Base-by-base conservation (phyloP, 2,888 invertebrate genomes). In the Lypha dubia region DNA sequence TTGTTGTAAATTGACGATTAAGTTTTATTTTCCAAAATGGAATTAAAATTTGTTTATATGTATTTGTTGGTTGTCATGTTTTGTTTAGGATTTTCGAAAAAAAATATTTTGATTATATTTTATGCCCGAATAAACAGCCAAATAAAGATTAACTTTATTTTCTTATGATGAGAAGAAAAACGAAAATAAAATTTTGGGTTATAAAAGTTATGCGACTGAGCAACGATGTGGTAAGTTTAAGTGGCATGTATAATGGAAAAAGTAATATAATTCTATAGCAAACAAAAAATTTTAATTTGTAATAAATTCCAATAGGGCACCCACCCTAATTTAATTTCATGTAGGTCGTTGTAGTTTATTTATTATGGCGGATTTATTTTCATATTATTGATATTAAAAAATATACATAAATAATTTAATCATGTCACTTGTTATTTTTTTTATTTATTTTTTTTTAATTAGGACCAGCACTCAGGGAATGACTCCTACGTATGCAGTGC, bases 1-100 rank as follows among this genome's bases (percentile, higher is more conserved):
- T 83, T 83, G 83, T 76, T 83, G 83, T 73, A 85, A 85, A 83
- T 85, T 76, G 80, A 84, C 84, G 76, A 80, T 84, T 84, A 84
- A 73, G 63, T 84, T 80, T 84, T 79, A 76, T 80, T 75, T 82
- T 51, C 22, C 15, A 35, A 65, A 38, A 38, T 49, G 71, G 46
- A 60, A 62, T 62, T 56, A 80, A 76, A 60, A 76, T 67, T 71
- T 71, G 51, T 60, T 46, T 58, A n/a, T n/a, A n/a, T n/a, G n/a
- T n/a, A n/a, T n/a, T n/a, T n/a, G n/a, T n/a, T n/a, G n/a, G 46
- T 58, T 71, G 53, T 38, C 32, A 63, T 83, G 83, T 73, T 77
- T 70, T 68, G 13, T 28, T 7, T 56, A 63, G 44, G 44, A 41
- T 38, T 68, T 83, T 56, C 53, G 38, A 28, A 49, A 51, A 77